Evolutionary conservation across 2,113 vertebrate genomes (phyloP).

Genomic region (Gymnobelideus leadbeateri): DNA sequence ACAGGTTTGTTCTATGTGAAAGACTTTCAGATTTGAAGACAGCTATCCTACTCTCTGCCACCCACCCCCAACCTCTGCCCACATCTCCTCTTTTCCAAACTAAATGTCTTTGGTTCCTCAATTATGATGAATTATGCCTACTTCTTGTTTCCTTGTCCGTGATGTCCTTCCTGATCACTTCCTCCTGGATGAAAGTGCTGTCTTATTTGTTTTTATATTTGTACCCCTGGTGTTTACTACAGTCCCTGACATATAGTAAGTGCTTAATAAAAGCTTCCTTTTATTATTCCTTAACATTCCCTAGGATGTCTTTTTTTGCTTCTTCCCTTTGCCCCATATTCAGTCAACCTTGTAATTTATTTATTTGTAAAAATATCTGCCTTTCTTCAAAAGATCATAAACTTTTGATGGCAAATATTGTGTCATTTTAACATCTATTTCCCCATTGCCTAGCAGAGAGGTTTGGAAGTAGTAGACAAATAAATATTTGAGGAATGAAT

Average conservation of each 20-base stretch:
- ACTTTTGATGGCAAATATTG: too few relatives aligned
- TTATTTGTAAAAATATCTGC: too few relatives aligned
- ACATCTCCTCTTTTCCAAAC: background rate
- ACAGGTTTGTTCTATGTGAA: background rate
- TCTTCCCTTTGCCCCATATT: background rate
- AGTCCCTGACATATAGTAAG: background rate
- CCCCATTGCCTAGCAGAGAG: too few relatives aligned
- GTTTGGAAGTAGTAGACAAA: too few relatives aligned
- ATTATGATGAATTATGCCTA: background rate
- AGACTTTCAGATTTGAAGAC: background rate
- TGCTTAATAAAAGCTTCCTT: background rate
- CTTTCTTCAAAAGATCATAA: too few relatives aligned
- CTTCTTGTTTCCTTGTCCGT: background rate
- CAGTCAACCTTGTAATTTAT: too few relatives aligned
- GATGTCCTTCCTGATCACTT: background rate
- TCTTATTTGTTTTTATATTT: background rate
- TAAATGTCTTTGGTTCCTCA: background rate
- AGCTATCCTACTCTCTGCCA: background rate
- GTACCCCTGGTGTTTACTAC: background rate
- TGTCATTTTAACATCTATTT: too few relatives aligned
- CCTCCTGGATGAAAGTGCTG: background rate
- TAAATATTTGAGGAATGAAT: background rate
- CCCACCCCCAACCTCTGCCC: background rate
- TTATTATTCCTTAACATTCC: background rate
- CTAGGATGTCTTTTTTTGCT: background rate